These are phyloP conservation scores for Circaetus gallicus DNA, from an alignment of 2,113 vertebrate species.

Conservation along the genomic window DNA sequence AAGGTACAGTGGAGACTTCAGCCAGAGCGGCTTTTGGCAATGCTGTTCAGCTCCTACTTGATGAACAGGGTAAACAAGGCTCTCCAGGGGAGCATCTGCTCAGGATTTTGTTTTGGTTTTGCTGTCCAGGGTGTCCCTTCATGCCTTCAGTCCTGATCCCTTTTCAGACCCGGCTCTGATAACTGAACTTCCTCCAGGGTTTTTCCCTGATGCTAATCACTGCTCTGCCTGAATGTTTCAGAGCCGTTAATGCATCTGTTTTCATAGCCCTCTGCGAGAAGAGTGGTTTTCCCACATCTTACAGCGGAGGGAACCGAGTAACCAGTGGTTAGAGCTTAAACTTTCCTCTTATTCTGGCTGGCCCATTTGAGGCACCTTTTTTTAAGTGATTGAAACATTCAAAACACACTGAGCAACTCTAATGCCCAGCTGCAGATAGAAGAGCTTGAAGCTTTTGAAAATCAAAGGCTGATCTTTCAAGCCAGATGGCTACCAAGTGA, in stretches of 20 bases:
- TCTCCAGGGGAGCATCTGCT: neutral
- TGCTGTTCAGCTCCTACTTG: fast-evolving
- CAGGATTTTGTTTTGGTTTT: neutral
- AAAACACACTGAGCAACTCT: neutral
- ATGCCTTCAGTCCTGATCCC: neutral
- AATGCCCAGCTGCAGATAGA: neutral
- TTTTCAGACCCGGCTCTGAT: neutral
- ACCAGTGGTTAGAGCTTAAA: neutral
- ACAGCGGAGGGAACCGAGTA: neutral
- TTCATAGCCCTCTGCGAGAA: neutral
- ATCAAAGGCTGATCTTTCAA: neutral
- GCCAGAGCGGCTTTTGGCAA: neutral
- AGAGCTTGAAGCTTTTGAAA: neutral
- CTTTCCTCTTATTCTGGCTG: neutral
- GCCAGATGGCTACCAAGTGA: neutral
- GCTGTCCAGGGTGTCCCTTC: neutral
- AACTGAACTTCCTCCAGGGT: neutral
- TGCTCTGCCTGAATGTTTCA: neutral
- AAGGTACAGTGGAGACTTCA: neutral
- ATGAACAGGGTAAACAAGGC: neutral
- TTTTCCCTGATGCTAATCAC: neutral
- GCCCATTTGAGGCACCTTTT: neutral
- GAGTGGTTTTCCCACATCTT: neutral
- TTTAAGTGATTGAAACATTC: neutral
- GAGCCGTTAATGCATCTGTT: neutral